Evolutionary conservation across 1,140 invertebrate genomes (phyloP).

Genomic region (Atta texana): DNA sequence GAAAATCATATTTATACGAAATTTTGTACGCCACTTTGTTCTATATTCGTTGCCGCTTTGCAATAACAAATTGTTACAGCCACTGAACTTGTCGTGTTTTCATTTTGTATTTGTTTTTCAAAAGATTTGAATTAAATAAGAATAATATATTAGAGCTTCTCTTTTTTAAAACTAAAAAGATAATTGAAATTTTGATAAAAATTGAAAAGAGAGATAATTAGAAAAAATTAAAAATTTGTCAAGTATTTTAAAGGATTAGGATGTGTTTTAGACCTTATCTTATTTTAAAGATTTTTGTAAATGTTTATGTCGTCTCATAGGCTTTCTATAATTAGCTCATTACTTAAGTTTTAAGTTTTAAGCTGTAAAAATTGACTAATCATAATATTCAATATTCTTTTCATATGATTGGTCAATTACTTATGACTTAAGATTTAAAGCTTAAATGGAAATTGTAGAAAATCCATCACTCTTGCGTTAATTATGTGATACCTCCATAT

Average conservation of each 20-base stretch:
- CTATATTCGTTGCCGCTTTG: not conserved
- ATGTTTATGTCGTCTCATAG: not conserved
- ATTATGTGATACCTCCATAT: not conserved
- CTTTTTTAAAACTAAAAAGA: not conserved
- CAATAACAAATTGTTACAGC: not conserved
- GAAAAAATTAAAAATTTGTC: not conserved
- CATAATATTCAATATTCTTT: too few relatives aligned
- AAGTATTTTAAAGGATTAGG: not conserved
- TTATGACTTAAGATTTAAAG: too few relatives aligned
- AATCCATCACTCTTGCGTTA: not conserved
- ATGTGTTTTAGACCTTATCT: not conserved
- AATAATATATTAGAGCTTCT: not conserved
- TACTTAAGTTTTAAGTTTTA: too few relatives aligned
- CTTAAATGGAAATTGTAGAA: too few relatives aligned
- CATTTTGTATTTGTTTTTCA: not conserved
- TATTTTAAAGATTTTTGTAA: not conserved
- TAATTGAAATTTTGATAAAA: not conserved
- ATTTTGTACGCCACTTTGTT: not conserved
- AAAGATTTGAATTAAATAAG: not conserved
- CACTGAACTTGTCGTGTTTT: not conserved
- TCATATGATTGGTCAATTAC: too few relatives aligned
- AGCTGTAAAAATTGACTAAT: too few relatives aligned
- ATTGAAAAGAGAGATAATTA: not conserved
- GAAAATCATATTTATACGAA: slow-evolving; percentile 11
- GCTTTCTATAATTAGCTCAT: too few relatives aligned